Base-by-base conservation (phyloP, 1,140 invertebrate genomes). In the Drosophila micromelanica region DNA sequence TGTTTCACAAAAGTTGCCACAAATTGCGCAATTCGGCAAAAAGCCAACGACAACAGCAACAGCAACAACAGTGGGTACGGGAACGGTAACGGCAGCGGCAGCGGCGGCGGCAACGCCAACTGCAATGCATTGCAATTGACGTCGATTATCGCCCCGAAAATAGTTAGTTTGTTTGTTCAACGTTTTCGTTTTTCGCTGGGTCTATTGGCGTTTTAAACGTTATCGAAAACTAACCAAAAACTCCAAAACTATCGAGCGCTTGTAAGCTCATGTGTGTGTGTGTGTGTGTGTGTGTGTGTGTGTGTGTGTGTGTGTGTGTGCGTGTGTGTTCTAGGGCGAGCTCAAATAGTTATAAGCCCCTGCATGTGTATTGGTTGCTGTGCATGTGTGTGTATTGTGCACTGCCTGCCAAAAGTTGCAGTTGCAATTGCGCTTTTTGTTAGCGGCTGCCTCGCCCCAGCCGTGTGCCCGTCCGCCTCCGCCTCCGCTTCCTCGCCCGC, bases 201-300 rank as follows among this genome's bases (percentile, higher is more conserved):
- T 80, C 81, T 86, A 81, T 86, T 82, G 82, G 75, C 57, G 63
- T 87, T 87, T 87, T 89, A 86, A 86, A 86, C 82, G 84, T 78
- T 86, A 86, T 86, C 82, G 82, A 80, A 69, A 86, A 86, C 84
- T 82, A 86, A 82, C 63, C 84, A 73, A 73, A 86, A 87, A 85
- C 81, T 55, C 75, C 46, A 67, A 77, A 87, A 76, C 80, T 84
- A 78, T 81, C 65, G 79, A 78, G 64, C 70, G 56, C 49, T 17
- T 23, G 35, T 55, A 40, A 35, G 52, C 30, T 43, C 67, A 27
- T 57, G 45, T 35, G 17, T 59, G 49, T 42, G 27, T 51, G 17
- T 17, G 17, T 17, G 17, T 17, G 59, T 51, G 37, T 51, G 20
- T 63, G 27, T 17, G 35, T 71, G 55, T 40, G 17, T 17, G 17